Percentiles rank a stretch among this genome's conserved stretches.
phyloP scores from a whole-genome alignment of 1,140 invertebrate genomes.

The Argopecten irradians region DNA sequence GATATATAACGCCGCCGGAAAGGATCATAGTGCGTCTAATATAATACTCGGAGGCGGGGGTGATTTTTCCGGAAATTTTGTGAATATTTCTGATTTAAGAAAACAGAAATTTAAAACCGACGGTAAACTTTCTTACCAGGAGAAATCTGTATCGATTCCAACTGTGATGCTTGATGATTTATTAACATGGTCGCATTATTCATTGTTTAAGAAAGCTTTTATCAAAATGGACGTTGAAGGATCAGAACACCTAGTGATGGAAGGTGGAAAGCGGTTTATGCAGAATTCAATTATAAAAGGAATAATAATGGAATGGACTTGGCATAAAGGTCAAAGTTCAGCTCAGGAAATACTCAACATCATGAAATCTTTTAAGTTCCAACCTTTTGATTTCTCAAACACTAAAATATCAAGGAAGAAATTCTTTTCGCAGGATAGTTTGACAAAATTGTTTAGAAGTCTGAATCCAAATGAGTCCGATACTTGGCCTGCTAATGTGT shows the following conservation, averaged over 20 bases:
- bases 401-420: background rate
- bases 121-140: background rate
- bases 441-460: background rate
- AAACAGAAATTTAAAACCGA: background rate
- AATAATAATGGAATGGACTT: slow-evolving; percentile 28
- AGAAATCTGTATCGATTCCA: background rate
- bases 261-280: background rate
- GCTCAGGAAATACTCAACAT: background rate
- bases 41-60: background rate
- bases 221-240: slow-evolving; percentile 37
- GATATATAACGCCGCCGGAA: slow-evolving; percentile 15
- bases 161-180: background rate
- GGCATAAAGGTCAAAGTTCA: slow-evolving; percentile 2
- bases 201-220: background rate
- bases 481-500: background rate
- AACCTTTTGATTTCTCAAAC: background rate
- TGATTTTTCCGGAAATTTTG: background rate
- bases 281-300: background rate
- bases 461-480: background rate
- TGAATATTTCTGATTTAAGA: background rate
- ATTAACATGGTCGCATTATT: background rate
- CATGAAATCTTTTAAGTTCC: background rate
- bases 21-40: background rate
- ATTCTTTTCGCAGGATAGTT: background rate
- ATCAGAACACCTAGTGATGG: background rate